These are phyloP conservation scores for Miniopterus natalensis DNA, from an alignment of 2,113 vertebrate species.

Conservation along the genomic window DNA sequence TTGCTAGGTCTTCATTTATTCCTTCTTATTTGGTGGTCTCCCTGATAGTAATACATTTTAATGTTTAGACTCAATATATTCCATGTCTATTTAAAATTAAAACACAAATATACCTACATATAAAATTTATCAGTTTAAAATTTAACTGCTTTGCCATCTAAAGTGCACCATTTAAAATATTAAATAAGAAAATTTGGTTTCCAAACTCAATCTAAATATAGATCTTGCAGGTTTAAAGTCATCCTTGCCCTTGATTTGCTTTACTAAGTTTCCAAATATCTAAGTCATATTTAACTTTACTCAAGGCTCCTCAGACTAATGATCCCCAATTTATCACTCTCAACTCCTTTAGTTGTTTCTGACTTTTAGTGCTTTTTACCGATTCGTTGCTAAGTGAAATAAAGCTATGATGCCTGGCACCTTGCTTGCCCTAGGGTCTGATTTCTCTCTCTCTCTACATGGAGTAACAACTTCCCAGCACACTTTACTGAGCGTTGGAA, in stretches of 20 bases:
- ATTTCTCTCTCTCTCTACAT: background rate
- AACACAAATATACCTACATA: background rate
- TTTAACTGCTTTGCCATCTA: background rate
- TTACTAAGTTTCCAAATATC: background rate
- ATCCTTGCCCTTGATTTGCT: background rate
- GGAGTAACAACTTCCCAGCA: background rate
- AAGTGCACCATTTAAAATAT: background rate
- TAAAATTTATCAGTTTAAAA: background rate
- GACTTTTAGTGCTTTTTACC: background rate
- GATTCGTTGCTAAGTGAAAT: background rate
- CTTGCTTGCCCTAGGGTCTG: background rate
- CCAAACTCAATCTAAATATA: background rate
- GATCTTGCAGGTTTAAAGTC: background rate
- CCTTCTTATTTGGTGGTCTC: background rate
- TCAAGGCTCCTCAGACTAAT: background rate
- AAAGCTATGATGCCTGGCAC: background rate
- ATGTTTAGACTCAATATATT: background rate
- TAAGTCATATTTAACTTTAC: background rate
- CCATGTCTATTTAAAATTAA: constrained; percentile 11
- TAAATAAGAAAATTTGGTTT: background rate
- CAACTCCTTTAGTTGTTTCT: background rate
- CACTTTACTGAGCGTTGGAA: background rate
- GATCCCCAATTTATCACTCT: background rate
- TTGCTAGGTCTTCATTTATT: background rate
- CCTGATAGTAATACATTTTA: background rate